Evolutionary conservation across 2,113 vertebrate genomes (phyloP).

Genomic region (Prunella fulvescens): DNA sequence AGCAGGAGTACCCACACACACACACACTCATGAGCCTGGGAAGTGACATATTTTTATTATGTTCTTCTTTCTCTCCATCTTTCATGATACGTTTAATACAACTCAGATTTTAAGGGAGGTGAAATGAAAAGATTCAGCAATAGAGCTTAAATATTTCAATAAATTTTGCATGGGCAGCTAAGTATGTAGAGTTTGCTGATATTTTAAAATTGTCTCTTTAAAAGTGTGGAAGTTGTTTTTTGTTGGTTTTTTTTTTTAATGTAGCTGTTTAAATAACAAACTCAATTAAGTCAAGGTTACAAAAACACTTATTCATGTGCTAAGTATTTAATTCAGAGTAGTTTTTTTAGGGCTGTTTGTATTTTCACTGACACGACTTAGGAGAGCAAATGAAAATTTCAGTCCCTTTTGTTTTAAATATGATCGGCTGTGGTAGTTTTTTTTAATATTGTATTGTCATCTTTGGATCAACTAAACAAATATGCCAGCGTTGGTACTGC

Average conservation of each 20-base stretch:
- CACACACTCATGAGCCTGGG: not conserved
- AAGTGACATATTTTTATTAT: not conserved
- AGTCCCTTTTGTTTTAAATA: not conserved
- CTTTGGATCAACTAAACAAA: not conserved
- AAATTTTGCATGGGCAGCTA: not conserved
- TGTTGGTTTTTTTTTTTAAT: not conserved
- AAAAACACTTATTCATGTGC: not conserved
- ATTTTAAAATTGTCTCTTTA: not conserved
- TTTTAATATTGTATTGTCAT: not conserved
- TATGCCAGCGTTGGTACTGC: not conserved
- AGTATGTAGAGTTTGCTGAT: not conserved
- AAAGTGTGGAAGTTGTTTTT: not conserved
- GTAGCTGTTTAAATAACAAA: not conserved
- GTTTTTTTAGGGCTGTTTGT: not conserved
- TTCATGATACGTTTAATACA: not conserved
- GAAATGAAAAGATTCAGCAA: not conserved
- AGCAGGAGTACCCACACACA: not conserved
- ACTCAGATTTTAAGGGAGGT: not conserved
- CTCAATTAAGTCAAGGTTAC: not conserved
- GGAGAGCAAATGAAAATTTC: not conserved
- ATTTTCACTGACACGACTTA: not conserved
- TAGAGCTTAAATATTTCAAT: not conserved
- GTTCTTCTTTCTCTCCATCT: not conserved
- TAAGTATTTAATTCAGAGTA: not conserved
- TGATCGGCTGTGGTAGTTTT: not conserved